Evolutionary conservation across 2,888 invertebrate genomes (phyloP).

Genomic region (Oscheius onirici): DNA sequence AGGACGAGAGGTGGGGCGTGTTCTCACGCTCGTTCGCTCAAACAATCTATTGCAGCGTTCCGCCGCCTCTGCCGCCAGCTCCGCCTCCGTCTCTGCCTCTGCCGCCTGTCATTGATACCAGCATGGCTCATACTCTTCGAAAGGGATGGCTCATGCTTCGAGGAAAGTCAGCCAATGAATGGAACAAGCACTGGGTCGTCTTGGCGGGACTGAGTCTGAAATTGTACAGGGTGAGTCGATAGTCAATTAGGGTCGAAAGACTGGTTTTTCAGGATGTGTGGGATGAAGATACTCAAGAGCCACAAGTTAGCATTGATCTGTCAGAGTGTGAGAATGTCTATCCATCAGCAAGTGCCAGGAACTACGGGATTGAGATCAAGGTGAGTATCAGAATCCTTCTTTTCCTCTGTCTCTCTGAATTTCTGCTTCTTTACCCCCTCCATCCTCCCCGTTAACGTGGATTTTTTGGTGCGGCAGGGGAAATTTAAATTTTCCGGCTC

Average conservation of each 20-base stretch:
- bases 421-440: too few relatives aligned
- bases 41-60: constrained; percentile 14
- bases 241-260: not conserved
- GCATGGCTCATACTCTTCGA: constrained; percentile 64
- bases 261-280: constrained; percentile 59
- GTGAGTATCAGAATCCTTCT: too few relatives aligned
- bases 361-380: constrained; percentile 70
- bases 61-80: constrained; percentile 26
- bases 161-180: constrained; percentile 67
- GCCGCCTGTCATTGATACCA: constrained; percentile 61
- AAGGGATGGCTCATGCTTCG: constrained; percentile 71
- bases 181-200: constrained; percentile 71
- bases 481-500: too few relatives aligned
- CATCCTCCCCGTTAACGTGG: too few relatives aligned
- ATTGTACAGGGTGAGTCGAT: constrained; percentile 58
- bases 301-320: constrained; percentile 65
- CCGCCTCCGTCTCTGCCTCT: constrained; percentile 4
- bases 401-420: not conserved
- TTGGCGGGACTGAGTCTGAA: constrained; percentile 67
- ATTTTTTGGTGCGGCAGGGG: too few relatives aligned
- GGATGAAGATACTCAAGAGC: constrained; percentile 68
- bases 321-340: constrained; percentile 69
- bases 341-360: constrained; percentile 64
- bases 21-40: not conserved
- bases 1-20: constrained; percentile 18